Conservation (phyloP, 2,113 vertebrate genomes). For the Eptesicus fuscus region DNA sequence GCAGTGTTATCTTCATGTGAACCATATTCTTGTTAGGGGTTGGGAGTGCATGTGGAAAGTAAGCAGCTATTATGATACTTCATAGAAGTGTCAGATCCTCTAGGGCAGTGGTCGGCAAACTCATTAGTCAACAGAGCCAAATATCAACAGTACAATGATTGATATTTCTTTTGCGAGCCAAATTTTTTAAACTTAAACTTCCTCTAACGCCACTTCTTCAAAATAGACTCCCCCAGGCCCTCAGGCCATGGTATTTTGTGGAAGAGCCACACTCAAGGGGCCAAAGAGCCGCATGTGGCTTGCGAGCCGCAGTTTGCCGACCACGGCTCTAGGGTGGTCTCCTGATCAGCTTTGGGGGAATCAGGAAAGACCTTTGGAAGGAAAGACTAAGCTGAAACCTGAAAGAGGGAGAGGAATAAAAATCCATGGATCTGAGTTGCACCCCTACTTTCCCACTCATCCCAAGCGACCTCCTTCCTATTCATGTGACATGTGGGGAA, state of each 20-base stretch:
- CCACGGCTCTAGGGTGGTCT: not conserved
- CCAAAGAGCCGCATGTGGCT: too few species aligned
- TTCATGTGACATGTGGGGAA: not conserved
- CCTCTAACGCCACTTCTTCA: too few species aligned
- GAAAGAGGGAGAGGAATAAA: not conserved
- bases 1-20: not conserved
- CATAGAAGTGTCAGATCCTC: not conserved
- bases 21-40: not conserved
- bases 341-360: not conserved
- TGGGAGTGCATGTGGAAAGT: not conserved
- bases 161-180: too few species aligned
- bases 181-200: too few species aligned
- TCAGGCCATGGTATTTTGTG: too few species aligned
- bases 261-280: too few species aligned
- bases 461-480: not conserved
- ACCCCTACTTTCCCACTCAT: not conserved
- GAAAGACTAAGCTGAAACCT: not conserved
- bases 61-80: not conserved
- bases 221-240: too few species aligned
- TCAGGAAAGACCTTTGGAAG: not conserved
- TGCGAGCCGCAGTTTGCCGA: too few species aligned
- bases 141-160: too few species aligned
- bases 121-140: too few species aligned
- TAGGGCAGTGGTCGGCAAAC: too few species aligned
- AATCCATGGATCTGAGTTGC: fast-evolving